These are phyloP conservation scores for Chelidonichthys spinosus DNA, from an alignment of 2,797 vertebrate species.

Conservation along the genomic window DNA sequence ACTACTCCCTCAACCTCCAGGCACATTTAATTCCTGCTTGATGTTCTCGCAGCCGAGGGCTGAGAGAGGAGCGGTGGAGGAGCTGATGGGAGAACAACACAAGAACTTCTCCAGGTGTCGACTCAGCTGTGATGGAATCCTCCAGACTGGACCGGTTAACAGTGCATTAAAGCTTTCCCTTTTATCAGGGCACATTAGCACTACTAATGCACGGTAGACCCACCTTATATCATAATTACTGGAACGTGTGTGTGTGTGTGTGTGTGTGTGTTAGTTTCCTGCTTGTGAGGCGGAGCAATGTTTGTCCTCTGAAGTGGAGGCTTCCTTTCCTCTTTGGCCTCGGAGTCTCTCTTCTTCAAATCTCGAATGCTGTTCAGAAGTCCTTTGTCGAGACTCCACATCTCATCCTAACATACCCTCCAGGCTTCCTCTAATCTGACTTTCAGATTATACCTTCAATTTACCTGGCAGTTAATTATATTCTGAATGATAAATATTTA, in stretches of 20 bases:
- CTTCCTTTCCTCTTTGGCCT: slow-evolving; percentile 30
- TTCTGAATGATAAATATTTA: slow-evolving; percentile 65
- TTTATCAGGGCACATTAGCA: slow-evolving; percentile 43
- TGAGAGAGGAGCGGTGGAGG: slow-evolving; percentile 28
- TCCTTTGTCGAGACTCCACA: slow-evolving; percentile 30
- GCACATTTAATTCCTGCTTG: slow-evolving; percentile 52
- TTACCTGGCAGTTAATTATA: slow-evolving; percentile 65
- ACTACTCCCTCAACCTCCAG: slow-evolving; percentile 35
- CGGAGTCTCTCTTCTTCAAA: slow-evolving; percentile 31
- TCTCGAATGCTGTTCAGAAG: slow-evolving; percentile 51
- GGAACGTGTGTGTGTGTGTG: neutral
- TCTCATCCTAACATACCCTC: slow-evolving; percentile 53
- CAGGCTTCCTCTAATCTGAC: slow-evolving; percentile 62
- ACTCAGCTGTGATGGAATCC: slow-evolving; percentile 56
- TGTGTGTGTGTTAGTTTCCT: neutral
- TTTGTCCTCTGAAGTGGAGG: slow-evolving; percentile 34
- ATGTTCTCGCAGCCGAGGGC: slow-evolving; percentile 33
- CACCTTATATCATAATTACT: slow-evolving; percentile 22
- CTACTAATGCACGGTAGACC: slow-evolving; percentile 29
- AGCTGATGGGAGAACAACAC: slow-evolving; percentile 34
- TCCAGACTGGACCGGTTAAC: slow-evolving; percentile 35
- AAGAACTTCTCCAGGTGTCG: slow-evolving; percentile 40
- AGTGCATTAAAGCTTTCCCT: slow-evolving; percentile 37
- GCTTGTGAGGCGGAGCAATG: slow-evolving; percentile 9
- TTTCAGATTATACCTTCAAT: slow-evolving; percentile 60